These are phyloP conservation scores for Altica lythri DNA, from an alignment of 2,888 invertebrate genomes.

Conservation along the genomic window DNA sequence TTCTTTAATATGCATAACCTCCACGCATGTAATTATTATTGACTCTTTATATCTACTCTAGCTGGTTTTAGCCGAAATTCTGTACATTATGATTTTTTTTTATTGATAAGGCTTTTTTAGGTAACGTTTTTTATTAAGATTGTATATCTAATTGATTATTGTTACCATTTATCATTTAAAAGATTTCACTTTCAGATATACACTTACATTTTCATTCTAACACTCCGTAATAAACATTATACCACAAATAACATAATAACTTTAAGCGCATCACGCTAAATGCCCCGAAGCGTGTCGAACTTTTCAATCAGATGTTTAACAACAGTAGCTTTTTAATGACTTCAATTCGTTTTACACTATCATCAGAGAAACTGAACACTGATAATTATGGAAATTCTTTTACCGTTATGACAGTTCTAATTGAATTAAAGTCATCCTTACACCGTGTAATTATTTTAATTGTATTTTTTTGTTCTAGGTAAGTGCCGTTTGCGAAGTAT, in stretches of 20 bases:
- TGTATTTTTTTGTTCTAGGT: constrained; percentile 29
- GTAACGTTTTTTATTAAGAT: too few species aligned
- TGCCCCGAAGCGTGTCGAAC: constrained; percentile 10
- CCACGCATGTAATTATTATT: too few species aligned
- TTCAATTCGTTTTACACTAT: constrained; percentile 17
- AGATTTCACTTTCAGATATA: too few species aligned
- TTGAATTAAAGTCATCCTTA: constrained; percentile 16
- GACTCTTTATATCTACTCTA: too few species aligned
- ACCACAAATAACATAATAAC: neutral
- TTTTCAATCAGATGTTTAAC: constrained; percentile 21
- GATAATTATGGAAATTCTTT: constrained; percentile 25
- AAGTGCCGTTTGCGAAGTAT: constrained; percentile 13
- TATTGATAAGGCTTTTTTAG: too few species aligned
- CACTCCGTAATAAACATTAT: neutral
- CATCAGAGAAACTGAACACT: constrained; percentile 18
- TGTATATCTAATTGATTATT: too few species aligned
- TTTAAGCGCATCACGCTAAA: constrained; percentile 10
- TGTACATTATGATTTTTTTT: too few species aligned
- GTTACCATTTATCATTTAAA: too few species aligned
- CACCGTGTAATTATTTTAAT: constrained; percentile 18
- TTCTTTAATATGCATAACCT: too few species aligned
- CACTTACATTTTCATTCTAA: too few species aligned
- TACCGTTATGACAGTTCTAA: constrained; percentile 22
- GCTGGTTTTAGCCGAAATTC: too few species aligned
- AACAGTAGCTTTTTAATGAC: constrained; percentile 23